phyloP scores from a whole-genome alignment of 2,888 invertebrate genomes.

The Gymnoscelis rufifasciata region DNA sequence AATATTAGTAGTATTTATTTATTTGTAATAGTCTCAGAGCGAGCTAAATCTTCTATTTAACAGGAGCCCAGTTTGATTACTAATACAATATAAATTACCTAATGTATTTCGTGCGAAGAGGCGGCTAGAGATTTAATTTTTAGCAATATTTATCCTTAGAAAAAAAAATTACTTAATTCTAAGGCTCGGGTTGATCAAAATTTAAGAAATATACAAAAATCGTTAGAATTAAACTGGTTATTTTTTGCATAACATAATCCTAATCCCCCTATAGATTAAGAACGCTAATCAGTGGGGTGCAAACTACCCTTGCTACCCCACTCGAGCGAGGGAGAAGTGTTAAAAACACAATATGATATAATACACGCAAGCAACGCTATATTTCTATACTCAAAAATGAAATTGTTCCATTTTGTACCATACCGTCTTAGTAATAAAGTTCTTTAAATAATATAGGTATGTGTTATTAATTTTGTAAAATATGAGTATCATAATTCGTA shows the following conservation, averaged over 20 bases:
- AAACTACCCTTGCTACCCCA: constrained; percentile 59
- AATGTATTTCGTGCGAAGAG: too few relatives aligned
- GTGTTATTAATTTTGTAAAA: constrained; percentile 36
- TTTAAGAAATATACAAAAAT: too few relatives aligned
- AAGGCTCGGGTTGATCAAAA: too few relatives aligned
- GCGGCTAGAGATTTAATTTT: too few relatives aligned
- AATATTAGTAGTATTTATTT: too few relatives aligned
- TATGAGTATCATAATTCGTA: constrained; percentile 57
- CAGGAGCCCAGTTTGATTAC: too few relatives aligned
- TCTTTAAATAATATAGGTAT: neutral
- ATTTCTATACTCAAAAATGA: constrained; percentile 10
- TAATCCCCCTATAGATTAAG: constrained; percentile 70
- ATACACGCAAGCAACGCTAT: constrained; percentile 38
- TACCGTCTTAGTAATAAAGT: constrained; percentile 29
- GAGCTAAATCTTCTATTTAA: too few relatives aligned
- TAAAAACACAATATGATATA: constrained; percentile 76
- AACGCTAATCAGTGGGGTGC: constrained; percentile 76
- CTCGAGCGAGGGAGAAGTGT: constrained; percentile 65
- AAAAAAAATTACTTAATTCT: too few relatives aligned
- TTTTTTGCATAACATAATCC: constrained; percentile 43
- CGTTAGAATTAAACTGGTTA: neutral
- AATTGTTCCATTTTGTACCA: constrained; percentile 24
- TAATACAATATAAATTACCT: too few relatives aligned
- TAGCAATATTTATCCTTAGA: too few relatives aligned
- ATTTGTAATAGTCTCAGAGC: too few relatives aligned